Conservation (phyloP, 2,888 invertebrate species). For the Microctonus hyperodae region DNA sequence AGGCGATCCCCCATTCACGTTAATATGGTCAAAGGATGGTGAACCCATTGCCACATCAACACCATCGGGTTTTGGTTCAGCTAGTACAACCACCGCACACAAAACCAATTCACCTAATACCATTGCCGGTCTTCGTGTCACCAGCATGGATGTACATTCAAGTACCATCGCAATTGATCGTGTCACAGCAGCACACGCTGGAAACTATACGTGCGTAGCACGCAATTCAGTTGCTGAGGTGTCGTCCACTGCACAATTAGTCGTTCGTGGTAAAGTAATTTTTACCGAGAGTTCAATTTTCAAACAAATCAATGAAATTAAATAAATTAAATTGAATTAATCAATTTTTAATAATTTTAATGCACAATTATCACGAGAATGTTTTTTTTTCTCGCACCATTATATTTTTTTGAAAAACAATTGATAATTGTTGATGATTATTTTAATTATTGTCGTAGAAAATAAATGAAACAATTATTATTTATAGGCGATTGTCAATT, state of each 20-base stretch:
- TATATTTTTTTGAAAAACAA: slow-evolving; percentile 16
- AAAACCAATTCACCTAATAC: slow-evolving; percentile 29
- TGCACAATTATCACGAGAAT: slow-evolving; percentile 10
- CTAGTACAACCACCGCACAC: slow-evolving; percentile 22
- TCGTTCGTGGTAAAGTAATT: slow-evolving; percentile 63
- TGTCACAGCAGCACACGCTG: slow-evolving; percentile 84
- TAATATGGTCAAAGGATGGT: slow-evolving; percentile 91
- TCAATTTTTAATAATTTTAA: not conserved
- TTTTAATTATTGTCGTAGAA: slow-evolving; percentile 5
- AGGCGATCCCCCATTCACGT: slow-evolving; percentile 90
- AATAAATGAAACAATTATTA: not conserved
- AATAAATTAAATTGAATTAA: slow-evolving; percentile 14
- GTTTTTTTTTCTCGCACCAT: slow-evolving; percentile 20
- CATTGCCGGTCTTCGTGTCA: slow-evolving; percentile 55
- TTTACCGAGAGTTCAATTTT: slow-evolving; percentile 18
- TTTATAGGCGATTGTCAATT: not conserved
- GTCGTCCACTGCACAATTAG: slow-evolving; percentile 62
- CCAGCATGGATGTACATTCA: slow-evolving; percentile 78
- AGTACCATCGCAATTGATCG: slow-evolving; percentile 86
- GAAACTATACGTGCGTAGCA: slow-evolving; percentile 93
- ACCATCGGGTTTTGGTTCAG: slow-evolving; percentile 35
- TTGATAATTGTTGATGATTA: slow-evolving; percentile 7
- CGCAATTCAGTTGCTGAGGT: slow-evolving; percentile 78
- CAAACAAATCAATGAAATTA: not conserved
- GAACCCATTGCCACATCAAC: slow-evolving; percentile 73